These are phyloP conservation scores for Leucania comma DNA, from an alignment of 2,888 invertebrate genomes.

Conservation along the genomic window DNA sequence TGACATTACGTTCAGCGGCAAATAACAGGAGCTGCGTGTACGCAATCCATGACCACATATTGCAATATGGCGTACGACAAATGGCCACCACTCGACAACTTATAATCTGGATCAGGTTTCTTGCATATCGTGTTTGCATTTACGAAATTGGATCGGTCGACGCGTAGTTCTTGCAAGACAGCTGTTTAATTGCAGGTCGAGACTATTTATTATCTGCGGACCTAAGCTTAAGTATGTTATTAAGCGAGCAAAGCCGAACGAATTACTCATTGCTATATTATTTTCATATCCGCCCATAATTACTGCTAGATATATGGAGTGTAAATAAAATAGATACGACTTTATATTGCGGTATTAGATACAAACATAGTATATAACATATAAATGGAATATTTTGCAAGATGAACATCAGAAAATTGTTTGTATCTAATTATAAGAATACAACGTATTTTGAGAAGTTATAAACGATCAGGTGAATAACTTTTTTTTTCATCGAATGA, in stretches of 20 bases:
- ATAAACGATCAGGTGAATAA: neutral
- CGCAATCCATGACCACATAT: slow-evolving; percentile 78
- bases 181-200: slow-evolving; percentile 72
- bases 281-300: slow-evolving; percentile 58
- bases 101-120: slow-evolving; percentile 85
- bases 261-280: slow-evolving; percentile 54
- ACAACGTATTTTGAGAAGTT: neutral
- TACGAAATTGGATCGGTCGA: slow-evolving; percentile 76
- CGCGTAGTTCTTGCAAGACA: slow-evolving; percentile 71
- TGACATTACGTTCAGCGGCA: slow-evolving; percentile 80
- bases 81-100: slow-evolving; percentile 77
- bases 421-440: neutral
- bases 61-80: slow-evolving; percentile 83
- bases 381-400: neutral
- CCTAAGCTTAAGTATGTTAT: slow-evolving; percentile 65
- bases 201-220: slow-evolving; percentile 67
- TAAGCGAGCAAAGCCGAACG: slow-evolving; percentile 48
- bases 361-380: neutral
- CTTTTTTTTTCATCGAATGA: too few relatives aligned
- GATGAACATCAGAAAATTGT: too few relatives aligned
- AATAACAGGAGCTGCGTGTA: slow-evolving; percentile 86
- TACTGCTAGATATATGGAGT: slow-evolving; percentile 17
- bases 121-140: slow-evolving; percentile 81
- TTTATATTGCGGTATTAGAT: slow-evolving; percentile 2
- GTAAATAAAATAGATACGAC: neutral